Evolutionary conservation across 1,140 invertebrate species (phyloP), one percentile per base, ranked within the genome.

Genomic region (Batillaria attramentaria): DNA sequence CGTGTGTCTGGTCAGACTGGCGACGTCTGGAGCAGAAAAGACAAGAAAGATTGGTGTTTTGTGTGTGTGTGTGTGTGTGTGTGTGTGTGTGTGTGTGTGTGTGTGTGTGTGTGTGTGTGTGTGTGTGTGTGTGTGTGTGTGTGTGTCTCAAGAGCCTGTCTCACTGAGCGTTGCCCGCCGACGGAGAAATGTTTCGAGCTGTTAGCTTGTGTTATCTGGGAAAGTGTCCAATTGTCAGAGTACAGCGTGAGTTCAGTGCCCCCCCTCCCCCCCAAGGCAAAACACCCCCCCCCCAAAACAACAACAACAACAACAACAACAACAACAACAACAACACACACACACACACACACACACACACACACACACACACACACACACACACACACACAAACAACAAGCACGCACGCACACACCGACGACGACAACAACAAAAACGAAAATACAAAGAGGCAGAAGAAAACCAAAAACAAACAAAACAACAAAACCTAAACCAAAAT

Each of bases 311-410:
- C 0, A 66, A 35, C 33, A 0, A 66, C 5, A 66, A 2, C 18
- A 35, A 66, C 0, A 66, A 41, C 20, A 41, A 69, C 37, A 69
- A 3, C 39, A 41, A 69, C 18, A 69, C 37, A 41, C 33, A 41
- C 31, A 69, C 33, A 35, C 28, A 66, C 31, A 35, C 31, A 35
- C 4, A 41, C 13, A 41, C 20, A 69, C 20, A 41, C 20, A 39
- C 18, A 69, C 37, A 41, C 37, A 69, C 37, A 68, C 37, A 68
- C 16, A 68, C 37, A 41, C 37, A 68, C 10, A 68, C 37, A 68
- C 16, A 68, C 10, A 20, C 37, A 37, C 18, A 37, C 18, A 41
- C 18, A 24, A 20, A 68, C 18, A 68, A 39, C 20, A 39, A 39
- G 66, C 39, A 24, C 5, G 20, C 20, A 24, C 24, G 28, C 16